Conservation (phyloP, 2,888 invertebrate genomes). For the Drosophila parthenogenetica region DNA sequence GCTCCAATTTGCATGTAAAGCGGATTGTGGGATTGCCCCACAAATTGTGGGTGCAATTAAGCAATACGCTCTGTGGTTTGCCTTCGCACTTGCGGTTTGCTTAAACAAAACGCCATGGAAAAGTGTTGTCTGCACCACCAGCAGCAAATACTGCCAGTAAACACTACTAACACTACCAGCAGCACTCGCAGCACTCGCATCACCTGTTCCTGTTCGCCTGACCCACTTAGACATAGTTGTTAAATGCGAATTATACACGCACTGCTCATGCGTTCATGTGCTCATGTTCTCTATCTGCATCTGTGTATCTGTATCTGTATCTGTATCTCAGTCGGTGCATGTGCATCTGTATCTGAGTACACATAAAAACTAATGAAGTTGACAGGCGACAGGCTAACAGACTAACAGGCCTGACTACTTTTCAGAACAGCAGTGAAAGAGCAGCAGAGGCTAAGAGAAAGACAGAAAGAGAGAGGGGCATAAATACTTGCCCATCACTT, state of each 20-base stretch:
- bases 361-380: slow-evolving; percentile 70
- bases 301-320: slow-evolving; percentile 17
- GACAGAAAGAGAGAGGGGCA: slow-evolving; percentile 2
- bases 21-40: slow-evolving; percentile 53
- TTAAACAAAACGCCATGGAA: slow-evolving; percentile 13
- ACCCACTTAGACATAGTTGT: slow-evolving; percentile 63
- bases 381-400: slow-evolving; percentile 51
- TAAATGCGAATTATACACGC: slow-evolving; percentile 68
- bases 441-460: neutral
- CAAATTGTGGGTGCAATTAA: slow-evolving; percentile 71
- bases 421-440: slow-evolving; percentile 56
- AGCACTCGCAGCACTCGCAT: slow-evolving; percentile 4
- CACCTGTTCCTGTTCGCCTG: slow-evolving; percentile 76
- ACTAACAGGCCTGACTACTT: slow-evolving; percentile 49
- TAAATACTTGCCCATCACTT: slow-evolving; percentile 64
- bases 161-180: neutral
- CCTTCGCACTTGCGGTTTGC: slow-evolving; percentile 71
- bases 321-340: slow-evolving; percentile 11
- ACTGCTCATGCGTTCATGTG: slow-evolving; percentile 30
- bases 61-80: slow-evolving; percentile 53
- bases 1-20: slow-evolving; percentile 79
- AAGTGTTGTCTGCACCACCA: slow-evolving; percentile 20
- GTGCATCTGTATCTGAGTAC: slow-evolving; percentile 22
- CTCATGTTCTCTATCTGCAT: slow-evolving; percentile 11
- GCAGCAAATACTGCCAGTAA: neutral